Evolutionary conservation across 2,888 invertebrate species (phyloP), one percentile per base, ranked within the genome.

Genomic region (Drosophila mettleri): DNA sequence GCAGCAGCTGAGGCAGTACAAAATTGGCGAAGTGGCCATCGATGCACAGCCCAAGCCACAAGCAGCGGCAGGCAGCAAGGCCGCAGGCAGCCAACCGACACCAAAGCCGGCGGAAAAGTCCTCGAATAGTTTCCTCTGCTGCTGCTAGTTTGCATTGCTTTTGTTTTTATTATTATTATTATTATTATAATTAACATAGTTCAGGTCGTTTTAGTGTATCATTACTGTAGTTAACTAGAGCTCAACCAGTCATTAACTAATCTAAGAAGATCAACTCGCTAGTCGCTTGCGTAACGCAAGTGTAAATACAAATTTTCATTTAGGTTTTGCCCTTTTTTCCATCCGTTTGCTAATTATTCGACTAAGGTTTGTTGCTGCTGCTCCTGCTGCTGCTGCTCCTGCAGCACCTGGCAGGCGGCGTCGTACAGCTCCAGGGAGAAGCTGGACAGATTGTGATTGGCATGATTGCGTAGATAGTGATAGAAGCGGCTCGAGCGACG

Each of bases 401-500:
- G 73, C 52, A 90, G 74, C 24, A 85, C 71, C 6, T 74, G 53
- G 78, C 93, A 93, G 55, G 93, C 92, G 41, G 90, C 91, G 78
- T 94, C 93, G 69, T 93, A 94, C 36, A 91, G 85, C 24, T 94
- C 93, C 78, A 92, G 93, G 78, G 93, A 93, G 77, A 93, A 93
- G 63, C 93, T 92, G 45, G 74, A 62, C 85, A 93, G 93, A 62
- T 94, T 68, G 49, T 51, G 89, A 1, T 48, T 78, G 33, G 80
- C 77, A 55, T 94, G 90, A 51, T 94, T 94, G 77, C 94, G 94
- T n/a, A 97, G 93, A 92, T 97, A 96, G 91, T 96, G 96, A 91
- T 95, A 95, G 92, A 96, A 97, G 60, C 97, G 93, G 86, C 95
- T 96, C 69, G 95, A 94, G 67, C 96, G 93, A 88, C 96, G 95